Evolutionary conservation across 2,797 vertebrate genomes (phyloP).

Genomic region (Myripristis murdjan): DNA sequence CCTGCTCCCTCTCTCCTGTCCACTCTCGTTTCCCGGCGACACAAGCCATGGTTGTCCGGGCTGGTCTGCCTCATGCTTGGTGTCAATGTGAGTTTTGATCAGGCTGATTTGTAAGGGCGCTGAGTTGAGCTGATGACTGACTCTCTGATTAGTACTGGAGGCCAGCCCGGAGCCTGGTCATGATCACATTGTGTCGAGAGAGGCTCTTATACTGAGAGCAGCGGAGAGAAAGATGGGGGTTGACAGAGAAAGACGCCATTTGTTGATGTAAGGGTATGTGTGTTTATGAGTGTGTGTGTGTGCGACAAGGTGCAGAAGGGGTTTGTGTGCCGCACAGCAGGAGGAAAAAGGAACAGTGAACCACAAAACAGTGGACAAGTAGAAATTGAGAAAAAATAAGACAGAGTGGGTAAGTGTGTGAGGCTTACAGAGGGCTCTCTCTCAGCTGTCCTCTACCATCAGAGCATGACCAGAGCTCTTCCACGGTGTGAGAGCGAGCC

Average conservation of each 20-base stretch:
- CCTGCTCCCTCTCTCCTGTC: slow-evolving; percentile 29
- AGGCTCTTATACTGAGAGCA: slow-evolving; percentile 25
- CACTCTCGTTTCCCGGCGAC: slow-evolving; percentile 45
- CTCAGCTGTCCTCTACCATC: slow-evolving; percentile 45
- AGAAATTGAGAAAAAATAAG: slow-evolving; percentile 22
- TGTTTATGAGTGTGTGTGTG: neutral
- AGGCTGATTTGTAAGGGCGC: slow-evolving; percentile 32
- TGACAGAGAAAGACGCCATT: slow-evolving; percentile 20
- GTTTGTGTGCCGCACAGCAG: slow-evolving; percentile 17
- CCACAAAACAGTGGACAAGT: neutral
- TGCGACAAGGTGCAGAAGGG: slow-evolving; percentile 13
- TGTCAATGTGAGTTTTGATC: slow-evolving; percentile 60
- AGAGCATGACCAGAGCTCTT: slow-evolving; percentile 62
- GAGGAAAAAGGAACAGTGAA: slow-evolving; percentile 9
- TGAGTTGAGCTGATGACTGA: slow-evolving; percentile 47
- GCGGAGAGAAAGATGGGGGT: slow-evolving; percentile 8
- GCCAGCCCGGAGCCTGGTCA: slow-evolving; percentile 22
- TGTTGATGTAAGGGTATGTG: slow-evolving; percentile 22
- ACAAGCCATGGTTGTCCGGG: slow-evolving; percentile 32
- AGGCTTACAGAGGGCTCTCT: slow-evolving; percentile 11
- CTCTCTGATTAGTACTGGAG: slow-evolving; percentile 60
- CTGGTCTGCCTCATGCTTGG: slow-evolving; percentile 30
- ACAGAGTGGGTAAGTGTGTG: slow-evolving; percentile 8
- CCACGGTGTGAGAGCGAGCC: slow-evolving; percentile 53
- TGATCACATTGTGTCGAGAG: slow-evolving; percentile 13